These are phyloP conservation scores for Poeciliopsis retropinna DNA, from an alignment of 2,113 vertebrate species.

Conservation along the genomic window DNA sequence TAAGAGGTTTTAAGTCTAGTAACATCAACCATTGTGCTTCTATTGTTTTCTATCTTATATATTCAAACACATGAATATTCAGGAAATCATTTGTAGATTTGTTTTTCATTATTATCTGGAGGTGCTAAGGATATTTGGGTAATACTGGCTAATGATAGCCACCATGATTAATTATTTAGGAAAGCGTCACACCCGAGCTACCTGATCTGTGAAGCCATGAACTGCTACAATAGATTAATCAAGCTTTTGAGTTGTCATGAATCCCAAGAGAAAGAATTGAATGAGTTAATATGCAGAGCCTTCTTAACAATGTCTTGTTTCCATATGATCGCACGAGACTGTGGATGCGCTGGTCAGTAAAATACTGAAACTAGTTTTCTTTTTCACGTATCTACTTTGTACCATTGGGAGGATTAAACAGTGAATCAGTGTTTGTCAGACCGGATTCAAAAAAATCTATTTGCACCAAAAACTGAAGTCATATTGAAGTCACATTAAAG, in stretches of 20 bases:
- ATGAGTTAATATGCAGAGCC: background rate
- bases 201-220: background rate
- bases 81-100: background rate
- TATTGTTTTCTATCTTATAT: background rate
- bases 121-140: background rate
- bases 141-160: background rate
- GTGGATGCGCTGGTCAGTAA: background rate
- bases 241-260: background rate
- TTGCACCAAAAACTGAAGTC: constrained; percentile 8
- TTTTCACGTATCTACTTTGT: background rate
- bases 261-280: background rate
- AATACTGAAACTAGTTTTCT: background rate
- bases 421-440: background rate
- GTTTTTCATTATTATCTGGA: background rate
- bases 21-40: background rate
- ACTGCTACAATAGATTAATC: background rate
- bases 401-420: background rate
- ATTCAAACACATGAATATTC: too few relatives aligned
- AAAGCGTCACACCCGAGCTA: background rate
- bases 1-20: background rate
- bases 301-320: background rate
- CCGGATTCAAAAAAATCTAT: background rate
- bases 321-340: background rate
- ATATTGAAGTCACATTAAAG: constrained; percentile 35
- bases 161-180: background rate